Conservation (phyloP, 2,888 invertebrate genomes). For the Dichetophora obliterata region DNA sequence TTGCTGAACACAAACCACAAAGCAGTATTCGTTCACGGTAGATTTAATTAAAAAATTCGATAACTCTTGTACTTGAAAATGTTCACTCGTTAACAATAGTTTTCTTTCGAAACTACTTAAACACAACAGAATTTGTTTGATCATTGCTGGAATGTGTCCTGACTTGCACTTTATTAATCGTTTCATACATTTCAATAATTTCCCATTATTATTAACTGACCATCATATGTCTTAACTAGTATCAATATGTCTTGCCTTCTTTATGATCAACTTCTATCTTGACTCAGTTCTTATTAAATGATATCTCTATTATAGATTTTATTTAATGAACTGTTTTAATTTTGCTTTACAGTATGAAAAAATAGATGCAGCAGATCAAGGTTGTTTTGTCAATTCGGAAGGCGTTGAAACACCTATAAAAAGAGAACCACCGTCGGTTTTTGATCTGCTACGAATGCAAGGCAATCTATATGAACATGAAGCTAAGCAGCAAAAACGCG, state of each 20-base stretch:
- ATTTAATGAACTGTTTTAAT: neutral
- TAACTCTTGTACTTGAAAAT: no score
- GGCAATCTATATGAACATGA: conserved; percentile 43
- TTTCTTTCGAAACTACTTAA: no score
- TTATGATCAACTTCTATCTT: neutral
- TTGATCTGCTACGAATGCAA: conserved; percentile 40
- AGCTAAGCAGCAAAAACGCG: conserved; percentile 53
- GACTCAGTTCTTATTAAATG: neutral
- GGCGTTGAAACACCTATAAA: neutral
- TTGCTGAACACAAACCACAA: no score
- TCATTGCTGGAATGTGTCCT: no score
- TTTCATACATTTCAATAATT: no score
- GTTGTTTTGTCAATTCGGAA: conserved; percentile 10
- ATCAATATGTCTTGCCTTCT: neutral
- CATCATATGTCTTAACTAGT: neutral
- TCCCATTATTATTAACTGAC: no score
- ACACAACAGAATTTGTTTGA: no score
- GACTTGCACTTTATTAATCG: no score
- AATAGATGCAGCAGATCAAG: conserved; percentile 7
- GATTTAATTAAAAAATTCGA: no score
- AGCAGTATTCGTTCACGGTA: no score
- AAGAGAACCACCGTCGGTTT: conserved; percentile 35
- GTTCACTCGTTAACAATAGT: no score
- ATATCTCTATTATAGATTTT: neutral
- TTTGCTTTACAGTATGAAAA: conserved; percentile 15